Evolutionary conservation across 2,797 vertebrate species (phyloP), one percentile per base, ranked within the genome.

Genomic region (Silurus lanzhouensis): DNA sequence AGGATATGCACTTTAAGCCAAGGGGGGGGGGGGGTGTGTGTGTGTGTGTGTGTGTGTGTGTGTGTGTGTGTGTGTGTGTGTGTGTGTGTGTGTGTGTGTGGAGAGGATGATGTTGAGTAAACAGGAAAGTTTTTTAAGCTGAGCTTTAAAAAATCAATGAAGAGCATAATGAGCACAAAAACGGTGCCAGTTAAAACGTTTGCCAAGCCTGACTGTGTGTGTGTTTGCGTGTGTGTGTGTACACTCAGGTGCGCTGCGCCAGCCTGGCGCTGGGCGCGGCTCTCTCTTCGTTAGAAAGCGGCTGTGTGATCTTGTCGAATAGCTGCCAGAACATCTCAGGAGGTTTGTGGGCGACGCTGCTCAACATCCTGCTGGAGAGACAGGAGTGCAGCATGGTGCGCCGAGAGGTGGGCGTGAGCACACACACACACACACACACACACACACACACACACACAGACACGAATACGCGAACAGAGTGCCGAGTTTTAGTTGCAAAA

Each of bases 311-410:
- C 87, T 93, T 99, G 91, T 95, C 96, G 77, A 93, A 93, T 91
- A 98, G 98, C 93, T 99, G 98, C 94, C 98, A 97, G 92, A 98
- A 99, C 93, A 99, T 99, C 92, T 98, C 98, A 31, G 98, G 98
- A 88, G 98, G 98, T 17, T 95, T 99, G 88, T 99, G 98, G 98
- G 98, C 97, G 84, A 99, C 96, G 0, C 94, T 97, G 87, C 93
- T 99, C 88, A 99, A 96, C 93, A 98, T 99, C 88, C 95, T 99
- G 71, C 94, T 99, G 91, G 97, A 99, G 92, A 96, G 95, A 78
- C 96, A 94, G 67, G 98, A 99, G 90, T 97, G 97, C 90, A 99
- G 97, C 90, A 95, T 99, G 97, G 97, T 98, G 83, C 97, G 98
- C 88, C 95, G 97, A 90, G 97, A 99, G 97, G 98, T 99, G 93